Evolutionary conservation across 2,113 vertebrate species (phyloP).

Genomic region (Uria aalge): DNA sequence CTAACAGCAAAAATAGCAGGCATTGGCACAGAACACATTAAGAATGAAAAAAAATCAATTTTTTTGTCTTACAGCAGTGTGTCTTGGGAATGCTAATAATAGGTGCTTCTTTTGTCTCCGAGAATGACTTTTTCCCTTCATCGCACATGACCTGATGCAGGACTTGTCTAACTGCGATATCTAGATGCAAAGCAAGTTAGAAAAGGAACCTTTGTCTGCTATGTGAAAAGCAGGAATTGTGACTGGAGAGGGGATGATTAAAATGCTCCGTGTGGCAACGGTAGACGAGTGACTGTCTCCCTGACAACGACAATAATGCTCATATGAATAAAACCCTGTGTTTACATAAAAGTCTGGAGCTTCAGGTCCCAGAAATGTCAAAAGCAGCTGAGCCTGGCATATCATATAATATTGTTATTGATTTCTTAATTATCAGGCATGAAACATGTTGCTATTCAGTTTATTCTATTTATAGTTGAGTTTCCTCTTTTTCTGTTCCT

Average conservation of each 20-base stretch:
- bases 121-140: background rate
- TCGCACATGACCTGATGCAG: background rate
- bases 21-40: background rate
- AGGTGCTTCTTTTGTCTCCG: background rate
- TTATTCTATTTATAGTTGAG: background rate
- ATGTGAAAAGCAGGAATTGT: background rate
- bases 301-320: slow-evolving; percentile 18
- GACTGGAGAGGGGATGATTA: slow-evolving; percentile 2
- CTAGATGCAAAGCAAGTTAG: background rate
- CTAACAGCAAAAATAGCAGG: background rate
- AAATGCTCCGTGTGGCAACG: background rate
- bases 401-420: background rate
- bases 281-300: slow-evolving; percentile 36
- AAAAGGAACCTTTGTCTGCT: slow-evolving; percentile 9
- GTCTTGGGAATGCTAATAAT: background rate
- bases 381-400: background rate
- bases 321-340: slow-evolving; percentile 13
- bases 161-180: background rate
- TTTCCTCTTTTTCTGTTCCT: background rate
- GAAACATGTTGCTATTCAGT: background rate
- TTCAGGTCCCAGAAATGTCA: slow-evolving; percentile 7
- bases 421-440: background rate
- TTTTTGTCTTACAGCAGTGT: background rate
- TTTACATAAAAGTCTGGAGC: background rate
- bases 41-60: background rate